Conservation (phyloP, 2,888 invertebrate species). For the Thyatira batis region DNA sequence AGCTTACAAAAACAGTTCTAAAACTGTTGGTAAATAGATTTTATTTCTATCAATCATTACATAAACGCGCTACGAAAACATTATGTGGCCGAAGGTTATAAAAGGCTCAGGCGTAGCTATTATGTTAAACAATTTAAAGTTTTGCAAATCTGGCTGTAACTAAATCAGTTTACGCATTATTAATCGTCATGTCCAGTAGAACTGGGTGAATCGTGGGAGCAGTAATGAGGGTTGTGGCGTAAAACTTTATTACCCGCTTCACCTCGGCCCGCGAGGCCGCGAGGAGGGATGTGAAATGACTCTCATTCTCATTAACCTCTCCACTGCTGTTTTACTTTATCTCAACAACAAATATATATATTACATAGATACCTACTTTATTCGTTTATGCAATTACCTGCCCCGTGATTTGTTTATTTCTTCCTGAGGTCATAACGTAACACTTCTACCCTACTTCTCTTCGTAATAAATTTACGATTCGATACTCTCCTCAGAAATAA, state of each 20-base stretch:
- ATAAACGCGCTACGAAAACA: too few species aligned
- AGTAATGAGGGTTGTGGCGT: constrained; percentile 68
- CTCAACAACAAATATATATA: constrained; percentile 57
- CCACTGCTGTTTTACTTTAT: constrained; percentile 54
- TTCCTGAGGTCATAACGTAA: too few species aligned
- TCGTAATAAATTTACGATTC: too few species aligned
- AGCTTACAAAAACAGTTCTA: background rate
- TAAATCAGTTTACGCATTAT: constrained; percentile 72
- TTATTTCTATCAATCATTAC: too few species aligned
- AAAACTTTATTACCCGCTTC: constrained; percentile 70
- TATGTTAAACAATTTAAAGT: constrained; percentile 6
- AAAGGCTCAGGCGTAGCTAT: background rate
- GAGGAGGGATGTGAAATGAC: constrained; percentile 65
- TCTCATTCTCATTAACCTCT: constrained; percentile 74
- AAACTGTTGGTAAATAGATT: too few species aligned
- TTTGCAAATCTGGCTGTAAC: constrained; percentile 37
- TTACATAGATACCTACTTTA: constrained; percentile 9
- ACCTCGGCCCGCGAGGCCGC: constrained; percentile 57
- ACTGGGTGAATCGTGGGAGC: constrained; percentile 54
- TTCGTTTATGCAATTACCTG: too few species aligned
- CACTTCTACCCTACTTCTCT: too few species aligned
- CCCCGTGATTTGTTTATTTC: too few species aligned
- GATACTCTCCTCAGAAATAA: too few species aligned
- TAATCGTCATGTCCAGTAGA: constrained; percentile 63
- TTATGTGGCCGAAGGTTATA: too few species aligned